Base-by-base conservation (phyloP, 2,888 invertebrate species). In the Phengaris alcon region DNA sequence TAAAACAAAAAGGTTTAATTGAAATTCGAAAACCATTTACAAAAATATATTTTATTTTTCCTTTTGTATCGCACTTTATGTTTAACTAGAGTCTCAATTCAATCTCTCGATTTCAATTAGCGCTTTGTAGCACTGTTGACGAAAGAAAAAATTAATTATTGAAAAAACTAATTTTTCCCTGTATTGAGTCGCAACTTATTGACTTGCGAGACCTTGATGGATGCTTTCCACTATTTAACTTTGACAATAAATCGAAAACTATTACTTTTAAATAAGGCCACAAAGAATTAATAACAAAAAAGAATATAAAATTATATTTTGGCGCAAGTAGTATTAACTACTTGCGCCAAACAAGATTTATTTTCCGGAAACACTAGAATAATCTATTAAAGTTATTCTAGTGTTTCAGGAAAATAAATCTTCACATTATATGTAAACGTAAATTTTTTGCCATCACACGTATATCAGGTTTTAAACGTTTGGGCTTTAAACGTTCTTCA, bases 1-100 rank as follows among this genome's bases (percentile, higher is more conserved):
- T 8, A 57, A 57, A 57, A 44, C 59, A 64, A 64, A 64, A 44
- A 64, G 12, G 64, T 44, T 64, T 64, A 44, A 64, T 64, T 64
- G 4, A 10, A 64, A 35, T 35, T 64, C 35, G 35, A 6, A 64
- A 64, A 13, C 35, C 35, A 35, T 13, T 64, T 35, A 64, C 44
- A 64, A 64, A 64, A 64, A 35, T 22, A 44, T 35, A 6, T 6
- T 35, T 64, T 64, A 22, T 64, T 8, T 59, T 59, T 59, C 5
- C 57, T 59, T 22, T 59, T 64, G 35, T 44, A 64, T 59, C 15
- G 22, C 8, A 64, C 64, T 64, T 64, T 64, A 12, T 64, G 64
- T 64, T 6, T 12, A 64, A 64, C 35, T 12, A 59, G 22, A 64
- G 12, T 64, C 35, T 12, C 12, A 64, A 22, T 22, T 22, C 22